These are phyloP conservation scores for Apomyelois bistriatella DNA, from an alignment of 2,888 invertebrate species.

Conservation along the genomic window DNA sequence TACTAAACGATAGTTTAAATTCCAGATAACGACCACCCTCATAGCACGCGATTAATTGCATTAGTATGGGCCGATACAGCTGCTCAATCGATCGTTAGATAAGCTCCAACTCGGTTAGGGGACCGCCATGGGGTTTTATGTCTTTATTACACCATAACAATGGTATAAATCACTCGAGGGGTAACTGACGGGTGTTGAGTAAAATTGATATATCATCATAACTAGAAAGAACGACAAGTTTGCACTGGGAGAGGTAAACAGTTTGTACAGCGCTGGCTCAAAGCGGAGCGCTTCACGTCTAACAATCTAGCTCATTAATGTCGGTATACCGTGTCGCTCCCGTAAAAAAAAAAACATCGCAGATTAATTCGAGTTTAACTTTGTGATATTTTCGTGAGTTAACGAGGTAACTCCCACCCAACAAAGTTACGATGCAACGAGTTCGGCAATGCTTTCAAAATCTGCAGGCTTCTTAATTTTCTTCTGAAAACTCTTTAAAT, in stretches of 20 bases:
- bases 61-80: conserved; percentile 53
- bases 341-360: conserved; percentile 47
- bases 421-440: conserved; percentile 67
- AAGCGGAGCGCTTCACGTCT: conserved; percentile 39
- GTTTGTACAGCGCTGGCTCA: conserved; percentile 25
- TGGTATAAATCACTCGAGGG: conserved; percentile 45
- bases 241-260: conserved; percentile 38
- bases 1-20: conserved; percentile 23
- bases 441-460: conserved; percentile 49
- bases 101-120: conserved; percentile 53
- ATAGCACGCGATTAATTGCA: conserved; percentile 51
- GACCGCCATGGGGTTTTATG: conserved; percentile 45
- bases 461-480: conserved; percentile 60
- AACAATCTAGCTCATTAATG: conserved; percentile 68
- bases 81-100: conserved; percentile 58
- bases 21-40: conserved; percentile 31
- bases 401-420: conserved; percentile 68
- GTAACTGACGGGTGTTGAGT: conserved; percentile 40
- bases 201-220: conserved; percentile 37
- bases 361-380: conserved; percentile 62
- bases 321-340: conserved; percentile 46
- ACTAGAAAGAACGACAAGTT: conserved; percentile 34
- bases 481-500: conserved; percentile 67
- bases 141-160: conserved; percentile 58
- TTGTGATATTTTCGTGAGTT: conserved; percentile 60